A percentile compares a stretch with the other conserved stretches of the same genome.
Evolutionary conservation across 2,113 vertebrate genomes (phyloP).

Genomic region (Barbus barbus): DNA sequence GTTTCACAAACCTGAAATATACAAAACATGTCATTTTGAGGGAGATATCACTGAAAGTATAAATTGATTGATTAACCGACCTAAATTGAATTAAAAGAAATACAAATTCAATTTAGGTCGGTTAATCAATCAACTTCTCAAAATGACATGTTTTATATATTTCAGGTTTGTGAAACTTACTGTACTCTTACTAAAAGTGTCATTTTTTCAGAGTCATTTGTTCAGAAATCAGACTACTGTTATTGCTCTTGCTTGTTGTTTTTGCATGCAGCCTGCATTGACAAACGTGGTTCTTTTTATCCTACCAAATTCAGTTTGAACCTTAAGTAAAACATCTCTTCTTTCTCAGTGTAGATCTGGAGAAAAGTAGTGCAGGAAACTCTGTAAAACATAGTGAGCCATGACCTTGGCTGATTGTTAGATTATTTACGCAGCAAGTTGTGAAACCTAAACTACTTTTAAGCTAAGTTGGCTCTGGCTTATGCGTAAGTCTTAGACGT

Average conservation of each 20-base stretch:
- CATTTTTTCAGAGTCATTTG: background rate
- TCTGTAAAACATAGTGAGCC: background rate
- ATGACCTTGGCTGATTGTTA: background rate
- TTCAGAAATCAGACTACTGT: background rate
- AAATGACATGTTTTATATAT: background rate
- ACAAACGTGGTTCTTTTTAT: background rate
- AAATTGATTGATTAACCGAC: background rate
- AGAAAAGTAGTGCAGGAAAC: background rate
- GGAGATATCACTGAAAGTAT: background rate
- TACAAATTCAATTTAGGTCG: no score
- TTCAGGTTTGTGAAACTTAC: background rate
- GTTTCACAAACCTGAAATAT: background rate
- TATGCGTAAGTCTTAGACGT: background rate
- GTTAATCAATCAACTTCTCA: background rate
- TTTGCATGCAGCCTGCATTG: background rate
- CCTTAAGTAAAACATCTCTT: background rate
- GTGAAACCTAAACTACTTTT: conserved; percentile 7
- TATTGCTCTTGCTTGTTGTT: background rate
- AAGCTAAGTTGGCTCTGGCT: background rate
- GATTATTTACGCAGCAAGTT: conserved; percentile 16
- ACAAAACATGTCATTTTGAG: background rate
- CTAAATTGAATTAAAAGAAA: no score
- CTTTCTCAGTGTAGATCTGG: background rate
- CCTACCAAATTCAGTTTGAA: background rate
- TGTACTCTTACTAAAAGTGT: background rate